Evolutionary conservation across 2,113 vertebrate species (phyloP).

Genomic region (Myocastor coypus): DNA sequence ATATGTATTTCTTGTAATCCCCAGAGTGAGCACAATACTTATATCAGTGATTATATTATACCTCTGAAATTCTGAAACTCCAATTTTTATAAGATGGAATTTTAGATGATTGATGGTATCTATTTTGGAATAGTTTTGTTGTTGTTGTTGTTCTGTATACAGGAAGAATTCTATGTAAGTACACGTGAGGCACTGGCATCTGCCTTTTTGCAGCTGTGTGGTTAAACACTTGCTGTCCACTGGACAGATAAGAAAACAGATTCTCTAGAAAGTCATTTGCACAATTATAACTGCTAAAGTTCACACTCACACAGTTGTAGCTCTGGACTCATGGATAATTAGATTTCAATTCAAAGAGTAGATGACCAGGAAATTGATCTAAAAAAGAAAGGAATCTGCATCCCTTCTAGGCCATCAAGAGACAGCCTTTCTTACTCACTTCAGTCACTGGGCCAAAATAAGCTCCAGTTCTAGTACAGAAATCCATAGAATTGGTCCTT

Average conservation of each 20-base stretch:
- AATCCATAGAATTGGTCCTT: background rate
- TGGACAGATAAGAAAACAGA: background rate
- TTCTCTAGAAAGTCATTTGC: background rate
- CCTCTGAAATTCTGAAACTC: background rate
- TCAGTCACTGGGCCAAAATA: background rate
- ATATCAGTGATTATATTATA: background rate
- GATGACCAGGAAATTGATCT: background rate
- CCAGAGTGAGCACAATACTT: background rate
- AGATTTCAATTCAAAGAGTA: background rate
- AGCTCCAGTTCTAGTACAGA: background rate
- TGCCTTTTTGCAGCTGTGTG: background rate
- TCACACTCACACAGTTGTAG: background rate
- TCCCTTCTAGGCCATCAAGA: background rate
- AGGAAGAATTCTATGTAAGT: background rate
- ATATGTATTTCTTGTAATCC: background rate
- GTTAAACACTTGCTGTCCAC: background rate
- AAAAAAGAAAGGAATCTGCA: background rate
- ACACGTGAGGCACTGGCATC: background rate
- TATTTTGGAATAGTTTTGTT: background rate
- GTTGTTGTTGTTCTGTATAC: background rate
- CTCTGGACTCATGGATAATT: background rate
- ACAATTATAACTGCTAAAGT: background rate
- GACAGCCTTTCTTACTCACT: background rate
- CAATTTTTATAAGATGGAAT: background rate
- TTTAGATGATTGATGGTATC: background rate